A percentile compares a stretch with the other conserved stretches of the same genome.
phyloP scores from a whole-genome alignment of 1,140 invertebrate species.

The Adoxophyes honmai region DNA sequence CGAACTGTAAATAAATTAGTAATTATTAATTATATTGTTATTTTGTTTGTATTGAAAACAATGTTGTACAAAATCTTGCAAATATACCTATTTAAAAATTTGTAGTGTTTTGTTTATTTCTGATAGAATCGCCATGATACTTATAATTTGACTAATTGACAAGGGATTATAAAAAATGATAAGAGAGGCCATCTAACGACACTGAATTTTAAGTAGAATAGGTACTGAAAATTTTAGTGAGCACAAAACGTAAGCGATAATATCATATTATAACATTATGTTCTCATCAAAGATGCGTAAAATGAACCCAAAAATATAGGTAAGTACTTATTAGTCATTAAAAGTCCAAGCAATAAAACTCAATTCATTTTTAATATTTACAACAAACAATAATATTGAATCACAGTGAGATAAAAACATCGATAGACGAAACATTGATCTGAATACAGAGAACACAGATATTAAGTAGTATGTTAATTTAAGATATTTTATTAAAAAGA shows the following conservation, averaged over 20 bases:
- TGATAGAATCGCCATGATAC: too few species aligned
- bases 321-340: too few species aligned
- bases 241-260: too few species aligned
- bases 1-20: neutral
- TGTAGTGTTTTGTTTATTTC: too few species aligned
- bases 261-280: too few species aligned
- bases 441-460: constrained; percentile 18
- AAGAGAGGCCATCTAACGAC: too few species aligned
- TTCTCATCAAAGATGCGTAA: too few species aligned
- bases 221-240: too few species aligned
- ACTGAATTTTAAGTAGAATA: too few species aligned
- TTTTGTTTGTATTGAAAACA: constrained; percentile 22
- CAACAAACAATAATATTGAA: constrained; percentile 64
- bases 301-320: too few species aligned
- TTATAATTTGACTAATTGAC: too few species aligned
- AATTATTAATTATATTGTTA: neutral
- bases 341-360: constrained; percentile 29
- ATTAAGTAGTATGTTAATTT: neutral
- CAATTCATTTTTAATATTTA: constrained; percentile 64
- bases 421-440: constrained; percentile 39
- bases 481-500: neutral
- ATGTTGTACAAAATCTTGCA: neutral
- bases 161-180: too few species aligned
- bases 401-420: constrained; percentile 59
- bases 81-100: constrained; percentile 13